Percentiles rank a stretch among this genome's conserved stretches.
Evolutionary conservation across 2,888 invertebrate genomes (phyloP).

Genomic region (Galerucella nymphaeae): DNA sequence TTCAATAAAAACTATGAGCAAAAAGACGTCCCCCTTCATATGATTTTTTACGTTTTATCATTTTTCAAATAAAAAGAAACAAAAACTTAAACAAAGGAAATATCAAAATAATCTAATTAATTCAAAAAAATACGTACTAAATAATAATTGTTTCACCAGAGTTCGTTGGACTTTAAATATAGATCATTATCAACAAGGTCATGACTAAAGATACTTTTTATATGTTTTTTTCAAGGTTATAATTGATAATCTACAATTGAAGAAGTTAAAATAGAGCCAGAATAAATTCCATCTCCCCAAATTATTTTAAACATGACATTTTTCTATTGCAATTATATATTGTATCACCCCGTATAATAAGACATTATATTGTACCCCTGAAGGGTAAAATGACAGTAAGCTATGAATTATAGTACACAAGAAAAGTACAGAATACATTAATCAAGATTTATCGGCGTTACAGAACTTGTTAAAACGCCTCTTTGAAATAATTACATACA

Average conservation of each 20-base stretch:
- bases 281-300: not conserved
- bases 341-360: not conserved
- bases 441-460: constrained; percentile 13
- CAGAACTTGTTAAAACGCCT: constrained; percentile 18
- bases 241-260: not conserved
- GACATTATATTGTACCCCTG: not conserved
- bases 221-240: not conserved
- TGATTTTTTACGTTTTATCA: too few relatives aligned
- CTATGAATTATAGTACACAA: not conserved
- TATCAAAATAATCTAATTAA: not conserved
- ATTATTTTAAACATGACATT: not conserved
- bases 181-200: not conserved
- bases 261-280: not conserved
- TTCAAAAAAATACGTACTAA: not conserved
- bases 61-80: too few relatives aligned
- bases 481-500: constrained; percentile 25
- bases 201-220: not conserved
- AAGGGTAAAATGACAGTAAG: not conserved
- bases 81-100: not conserved
- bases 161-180: not conserved
- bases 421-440: not conserved
- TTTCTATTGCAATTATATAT: not conserved
- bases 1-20: too few relatives aligned
- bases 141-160: not conserved
- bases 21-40: too few relatives aligned